Base-by-base conservation (phyloP, 1,140 invertebrate genomes). In the Calliopsis andreniformis region DNA sequence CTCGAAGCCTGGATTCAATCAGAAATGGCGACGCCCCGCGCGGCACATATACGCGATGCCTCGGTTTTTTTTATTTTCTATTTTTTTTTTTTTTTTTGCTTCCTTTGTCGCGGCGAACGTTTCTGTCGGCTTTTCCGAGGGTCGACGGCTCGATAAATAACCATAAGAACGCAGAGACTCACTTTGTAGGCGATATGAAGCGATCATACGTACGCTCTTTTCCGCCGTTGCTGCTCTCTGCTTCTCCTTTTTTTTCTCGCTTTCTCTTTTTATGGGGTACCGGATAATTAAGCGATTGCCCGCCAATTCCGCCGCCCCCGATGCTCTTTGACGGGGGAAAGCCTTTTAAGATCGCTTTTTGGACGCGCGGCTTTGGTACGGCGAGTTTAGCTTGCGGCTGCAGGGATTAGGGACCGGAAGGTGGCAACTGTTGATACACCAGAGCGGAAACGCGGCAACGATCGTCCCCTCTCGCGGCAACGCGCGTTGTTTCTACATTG, bases 1-100 rank as follows among this genome's bases (percentile, higher is more conserved):
- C 87, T 85, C 79, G 78, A 84, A 87, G 85, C 86, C 85, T 84
- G 84, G 86, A 89, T 89, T 89, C 83, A 89, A 88, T 89, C 86
- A 87, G 87, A 88, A 88, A 88, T 88, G 86, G 87, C 87, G 80
- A 87, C 86, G 84, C 78, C 84, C 87, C 73, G 58, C 78, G 71
- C 79, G 75, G 77, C 80, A 80, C 83, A 78, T 67, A 85, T 84
- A 85, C 76, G 75, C 71, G 76, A 80, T 53, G 63, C 72, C 75
- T 63, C 43, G 35, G 35, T 39, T 3, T 80, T 83, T 84, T 64
- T 70, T 49, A 42, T 45, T 55, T 43, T 42, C n/a, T 47, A 35
- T 20, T 35, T 14, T 47, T 28, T 66, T 25, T 56, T 32, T 23
- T 69, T 53, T 63, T 73, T 68, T 47, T 16, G 55, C 32, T 59